Conservation (phyloP, 1,140 invertebrate species). For the Drosophila pallidifrons region DNA sequence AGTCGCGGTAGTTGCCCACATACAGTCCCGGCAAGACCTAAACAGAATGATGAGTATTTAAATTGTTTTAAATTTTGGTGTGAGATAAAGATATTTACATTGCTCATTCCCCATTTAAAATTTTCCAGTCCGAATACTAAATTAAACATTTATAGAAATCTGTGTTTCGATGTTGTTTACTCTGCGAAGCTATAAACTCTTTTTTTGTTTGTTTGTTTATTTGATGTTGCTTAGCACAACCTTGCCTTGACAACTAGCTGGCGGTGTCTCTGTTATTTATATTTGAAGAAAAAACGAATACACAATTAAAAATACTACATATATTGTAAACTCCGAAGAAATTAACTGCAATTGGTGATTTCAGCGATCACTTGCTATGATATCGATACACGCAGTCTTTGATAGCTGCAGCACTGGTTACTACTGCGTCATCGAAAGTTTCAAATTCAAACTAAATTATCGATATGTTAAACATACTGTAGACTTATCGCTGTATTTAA, state of each 20-base stretch:
- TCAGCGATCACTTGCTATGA: too few relatives aligned
- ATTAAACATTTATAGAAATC: constrained; percentile 4
- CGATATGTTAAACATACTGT: too few relatives aligned
- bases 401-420: too few relatives aligned
- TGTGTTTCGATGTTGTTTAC: constrained; percentile 11
- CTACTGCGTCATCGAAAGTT: too few relatives aligned
- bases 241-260: neutral
- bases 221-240: neutral
- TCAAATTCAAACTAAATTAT: too few relatives aligned
- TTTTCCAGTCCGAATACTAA: constrained; percentile 26
- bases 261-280: neutral
- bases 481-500: too few relatives aligned
- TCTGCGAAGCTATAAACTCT: neutral
- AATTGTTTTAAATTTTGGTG: neutral
- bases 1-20: constrained; percentile 95
- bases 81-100: constrained; percentile 29
- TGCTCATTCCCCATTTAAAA: constrained; percentile 65
- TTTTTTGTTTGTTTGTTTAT: neutral
- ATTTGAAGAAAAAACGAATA: neutral
- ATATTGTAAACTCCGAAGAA: too few relatives aligned
- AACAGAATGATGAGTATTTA: neutral
- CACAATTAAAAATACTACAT: neutral
- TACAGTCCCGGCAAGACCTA: constrained; percentile 95
- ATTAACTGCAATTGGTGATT: too few relatives aligned
- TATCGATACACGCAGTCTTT: too few relatives aligned